A percentile compares a stretch with the other conserved stretches of the same genome.
Conservation (phyloP, 2,113 vertebrate species). For the Neomonachus schauinslandi region DNA sequence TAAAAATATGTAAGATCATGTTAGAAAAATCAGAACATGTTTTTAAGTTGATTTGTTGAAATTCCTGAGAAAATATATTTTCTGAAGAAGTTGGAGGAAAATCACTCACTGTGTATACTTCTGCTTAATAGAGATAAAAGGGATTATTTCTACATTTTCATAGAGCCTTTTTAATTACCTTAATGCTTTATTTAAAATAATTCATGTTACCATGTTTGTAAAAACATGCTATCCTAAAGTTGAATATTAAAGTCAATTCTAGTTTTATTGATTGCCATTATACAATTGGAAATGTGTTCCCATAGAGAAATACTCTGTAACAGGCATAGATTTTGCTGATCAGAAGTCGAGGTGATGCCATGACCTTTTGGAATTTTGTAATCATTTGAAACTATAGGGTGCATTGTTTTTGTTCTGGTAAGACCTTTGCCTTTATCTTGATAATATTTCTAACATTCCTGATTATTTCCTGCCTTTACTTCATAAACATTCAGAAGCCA, state of each 20-base stretch:
- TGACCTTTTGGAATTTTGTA: not conserved
- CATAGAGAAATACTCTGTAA: not conserved
- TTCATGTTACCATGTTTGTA: not conserved
- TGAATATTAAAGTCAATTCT: not conserved
- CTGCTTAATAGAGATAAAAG: not conserved
- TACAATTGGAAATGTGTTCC: not conserved
- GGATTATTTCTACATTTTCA: not conserved
- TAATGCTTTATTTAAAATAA: not conserved
- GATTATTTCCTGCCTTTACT: not conserved
- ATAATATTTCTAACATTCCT: not conserved
- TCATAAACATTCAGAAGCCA: not conserved
- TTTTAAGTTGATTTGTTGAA: slow-evolving; percentile 17
- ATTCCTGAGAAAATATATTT: slow-evolving; percentile 9
- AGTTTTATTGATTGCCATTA: not conserved
- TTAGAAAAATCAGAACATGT: not conserved
- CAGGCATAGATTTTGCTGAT: not conserved
- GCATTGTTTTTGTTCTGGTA: not conserved
- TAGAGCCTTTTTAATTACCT: not conserved
- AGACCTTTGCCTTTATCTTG: not conserved
- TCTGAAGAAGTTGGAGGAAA: not conserved
- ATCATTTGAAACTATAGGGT: not conserved
- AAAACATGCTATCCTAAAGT: not conserved
- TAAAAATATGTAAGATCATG: not conserved
- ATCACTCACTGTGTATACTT: not conserved
- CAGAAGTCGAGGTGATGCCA: not conserved